Base-by-base conservation (phyloP, 2,888 invertebrate species). In the Brachyptera risi region DNA sequence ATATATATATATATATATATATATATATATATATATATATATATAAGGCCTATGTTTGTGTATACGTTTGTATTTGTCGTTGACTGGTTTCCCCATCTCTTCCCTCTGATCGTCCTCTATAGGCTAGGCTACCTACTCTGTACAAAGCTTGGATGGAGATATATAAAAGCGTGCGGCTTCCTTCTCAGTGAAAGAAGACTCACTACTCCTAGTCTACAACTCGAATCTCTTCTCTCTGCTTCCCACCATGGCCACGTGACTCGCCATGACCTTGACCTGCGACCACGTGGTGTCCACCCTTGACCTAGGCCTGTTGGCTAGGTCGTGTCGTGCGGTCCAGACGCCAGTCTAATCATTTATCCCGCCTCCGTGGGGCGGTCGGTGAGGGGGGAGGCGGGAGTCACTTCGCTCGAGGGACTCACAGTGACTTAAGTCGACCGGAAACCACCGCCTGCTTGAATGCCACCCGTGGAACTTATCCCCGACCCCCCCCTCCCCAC, bases 201-300 rank as follows among this genome's bases (percentile, higher is more conserved):
- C n/a, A n/a, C n/a, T n/a, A n/a, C n/a, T 11, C 31, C 31, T 11
- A 31, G 7, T 31, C 11, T 31, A 11, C 31, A 31, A 21, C 47
- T 23, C n/a, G n/a, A n/a, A n/a, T n/a, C n/a, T n/a, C n/a, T n/a
- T n/a, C n/a, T n/a, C 47, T 24, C 62, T 60, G 57, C 60, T 58
- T 66, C 66, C 38, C 56, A 56, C 54, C 37, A 5, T 17, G 31
- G n/a, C n/a, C 21, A 31, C n/a, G 54, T 59, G 67, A 65, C 67
- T 67, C 67, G 67, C 68, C 68, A 67, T 27, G 57, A 59, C 64
- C 63, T 61, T 50, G 50, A 51, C 59, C 62, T 50, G 57, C 44
- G 59, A 49, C 63, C 62, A 59, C 58, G 67, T 64, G 68, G 68
- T 67, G 67, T 63, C 60, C 58, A 58, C 56, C 60, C 42, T 60